Percentiles rank a stretch among this genome's conserved stretches.
Conservation (phyloP, 2,113 vertebrate genomes). For the Ochotona princeps region DNA sequence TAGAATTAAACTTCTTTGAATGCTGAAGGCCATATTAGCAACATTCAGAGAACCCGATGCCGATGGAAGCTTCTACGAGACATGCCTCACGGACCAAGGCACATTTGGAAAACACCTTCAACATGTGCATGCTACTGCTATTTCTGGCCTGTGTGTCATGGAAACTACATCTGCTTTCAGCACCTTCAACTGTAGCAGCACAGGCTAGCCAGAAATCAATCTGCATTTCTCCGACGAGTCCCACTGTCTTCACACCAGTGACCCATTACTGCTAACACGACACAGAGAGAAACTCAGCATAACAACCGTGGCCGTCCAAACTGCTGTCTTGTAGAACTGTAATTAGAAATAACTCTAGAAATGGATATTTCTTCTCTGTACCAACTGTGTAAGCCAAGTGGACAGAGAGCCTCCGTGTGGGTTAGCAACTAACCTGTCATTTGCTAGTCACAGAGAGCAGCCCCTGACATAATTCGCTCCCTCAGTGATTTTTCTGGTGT, state of each 20-base stretch:
- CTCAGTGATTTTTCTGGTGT: background rate
- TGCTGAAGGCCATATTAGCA: background rate
- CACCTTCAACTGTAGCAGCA: background rate
- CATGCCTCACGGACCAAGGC: background rate
- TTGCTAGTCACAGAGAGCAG: background rate
- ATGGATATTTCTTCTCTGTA: background rate
- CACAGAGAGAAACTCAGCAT: background rate
- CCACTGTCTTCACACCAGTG: background rate
- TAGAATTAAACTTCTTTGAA: constrained; percentile 40
- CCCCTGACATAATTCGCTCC: background rate
- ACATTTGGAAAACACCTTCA: background rate
- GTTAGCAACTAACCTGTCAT: background rate
- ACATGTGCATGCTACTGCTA: background rate
- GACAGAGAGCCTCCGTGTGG: background rate
- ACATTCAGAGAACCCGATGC: background rate
- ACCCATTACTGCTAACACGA: background rate
- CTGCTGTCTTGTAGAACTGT: background rate
- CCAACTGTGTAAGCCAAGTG: background rate
- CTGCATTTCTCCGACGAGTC: background rate
- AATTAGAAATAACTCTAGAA: background rate
- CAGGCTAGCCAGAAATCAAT: background rate
- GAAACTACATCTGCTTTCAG: background rate
- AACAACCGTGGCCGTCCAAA: background rate
- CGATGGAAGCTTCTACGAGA: background rate
- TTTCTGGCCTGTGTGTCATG: background rate